Conservation (phyloP, 2,888 invertebrate species). For the Ichneumoninae sp. region DNA sequence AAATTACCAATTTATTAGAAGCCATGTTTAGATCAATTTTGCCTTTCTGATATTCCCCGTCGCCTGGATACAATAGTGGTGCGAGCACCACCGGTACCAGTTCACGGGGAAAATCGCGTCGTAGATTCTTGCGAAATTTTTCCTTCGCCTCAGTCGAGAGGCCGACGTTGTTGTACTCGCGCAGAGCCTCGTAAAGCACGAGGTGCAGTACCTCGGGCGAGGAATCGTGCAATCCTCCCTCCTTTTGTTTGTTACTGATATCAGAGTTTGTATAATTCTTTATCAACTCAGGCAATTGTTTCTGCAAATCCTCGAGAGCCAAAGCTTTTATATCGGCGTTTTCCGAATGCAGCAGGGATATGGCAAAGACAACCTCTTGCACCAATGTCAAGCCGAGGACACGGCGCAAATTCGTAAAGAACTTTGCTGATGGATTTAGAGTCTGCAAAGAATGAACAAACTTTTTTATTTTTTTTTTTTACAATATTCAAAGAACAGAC, state of each 20-base stretch:
- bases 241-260: constrained; percentile 88
- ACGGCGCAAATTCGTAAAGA: constrained; percentile 94
- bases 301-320: constrained; percentile 92
- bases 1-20: constrained; percentile 80
- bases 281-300: constrained; percentile 93
- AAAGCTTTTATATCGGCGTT: constrained; percentile 90
- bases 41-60: constrained; percentile 87
- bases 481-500: constrained; percentile 25
- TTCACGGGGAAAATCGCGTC: constrained; percentile 95
- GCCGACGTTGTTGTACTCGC: constrained; percentile 86
- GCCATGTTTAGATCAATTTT: constrained; percentile 81
- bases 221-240: constrained; percentile 95
- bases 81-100: constrained; percentile 95
- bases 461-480: constrained; percentile 40
- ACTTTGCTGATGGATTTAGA: constrained; percentile 91
- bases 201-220: constrained; percentile 95
- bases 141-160: constrained; percentile 91
- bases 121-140: constrained; percentile 92
- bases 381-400: constrained; percentile 94
- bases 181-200: constrained; percentile 88
- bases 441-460: constrained; percentile 86
- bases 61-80: constrained; percentile 94
- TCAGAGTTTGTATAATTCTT: constrained; percentile 93
- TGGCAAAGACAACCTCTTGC: constrained; percentile 95
- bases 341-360: constrained; percentile 93